These are phyloP conservation scores for Leptothorax acervorum DNA, from an alignment of 2,888 invertebrate genomes.

Conservation along the genomic window DNA sequence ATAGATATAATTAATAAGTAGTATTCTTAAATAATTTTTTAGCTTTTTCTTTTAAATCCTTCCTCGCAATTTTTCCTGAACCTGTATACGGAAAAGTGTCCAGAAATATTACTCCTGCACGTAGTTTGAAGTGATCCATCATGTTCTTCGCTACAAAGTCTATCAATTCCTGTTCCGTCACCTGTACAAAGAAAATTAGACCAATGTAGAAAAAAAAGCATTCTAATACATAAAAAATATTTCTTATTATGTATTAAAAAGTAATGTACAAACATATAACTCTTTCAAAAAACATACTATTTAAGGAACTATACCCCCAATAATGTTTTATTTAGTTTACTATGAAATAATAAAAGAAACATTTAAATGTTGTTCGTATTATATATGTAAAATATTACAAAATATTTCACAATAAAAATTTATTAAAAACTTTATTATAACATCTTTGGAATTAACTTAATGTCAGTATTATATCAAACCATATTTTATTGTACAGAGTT, in stretches of 20 bases:
- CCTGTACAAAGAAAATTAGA: constrained; percentile 69
- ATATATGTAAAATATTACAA: not conserved
- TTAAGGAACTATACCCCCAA: no score
- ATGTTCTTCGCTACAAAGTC: constrained; percentile 73
- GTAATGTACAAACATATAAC: no score
- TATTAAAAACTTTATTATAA: not conserved
- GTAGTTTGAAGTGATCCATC: constrained; percentile 74
- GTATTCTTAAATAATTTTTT: constrained; percentile 22
- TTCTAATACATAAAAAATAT: not conserved
- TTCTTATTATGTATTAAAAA: not conserved
- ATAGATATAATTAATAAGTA: no score
- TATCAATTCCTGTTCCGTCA: constrained; percentile 78
- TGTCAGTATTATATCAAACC: not conserved
- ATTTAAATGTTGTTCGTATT: not conserved
- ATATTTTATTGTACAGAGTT: not conserved
- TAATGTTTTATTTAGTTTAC: not conserved
- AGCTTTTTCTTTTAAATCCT: constrained; percentile 73
- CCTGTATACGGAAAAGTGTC: constrained; percentile 75
- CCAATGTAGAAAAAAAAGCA: no score
- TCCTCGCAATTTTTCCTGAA: constrained; percentile 76
- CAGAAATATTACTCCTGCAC: constrained; percentile 79
- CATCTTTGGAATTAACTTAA: not conserved
- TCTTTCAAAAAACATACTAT: no score
- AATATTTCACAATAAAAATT: not conserved
- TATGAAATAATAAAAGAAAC: not conserved